Conservation (phyloP, 2,888 invertebrate species). For the Lochmaea capreae region DNA sequence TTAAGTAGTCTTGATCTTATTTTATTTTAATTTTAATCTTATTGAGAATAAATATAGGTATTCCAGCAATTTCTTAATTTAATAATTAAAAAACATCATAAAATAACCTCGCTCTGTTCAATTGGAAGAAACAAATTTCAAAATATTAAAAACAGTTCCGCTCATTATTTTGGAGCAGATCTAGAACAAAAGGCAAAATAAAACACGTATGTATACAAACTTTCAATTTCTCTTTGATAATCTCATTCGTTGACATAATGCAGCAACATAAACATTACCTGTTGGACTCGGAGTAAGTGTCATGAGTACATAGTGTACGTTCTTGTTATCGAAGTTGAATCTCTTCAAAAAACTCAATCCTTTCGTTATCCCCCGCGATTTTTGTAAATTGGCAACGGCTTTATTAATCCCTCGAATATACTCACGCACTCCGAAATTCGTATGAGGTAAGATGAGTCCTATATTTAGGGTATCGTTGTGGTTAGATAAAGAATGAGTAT, state of each 20-base stretch:
- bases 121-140: too few relatives aligned
- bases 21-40: too few relatives aligned
- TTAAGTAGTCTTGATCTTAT: too few relatives aligned
- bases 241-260: background rate
- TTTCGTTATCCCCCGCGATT: constrained; percentile 69
- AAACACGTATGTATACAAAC: too few relatives aligned
- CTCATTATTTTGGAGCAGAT: too few relatives aligned
- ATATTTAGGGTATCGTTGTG: constrained; percentile 64
- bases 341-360: constrained; percentile 72
- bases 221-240: background rate
- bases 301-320: constrained; percentile 76
- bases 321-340: constrained; percentile 72
- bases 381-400: constrained; percentile 72
- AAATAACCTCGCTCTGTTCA: too few relatives aligned
- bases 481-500: constrained; percentile 50
- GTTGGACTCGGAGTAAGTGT: constrained; percentile 80
- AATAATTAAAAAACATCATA: too few relatives aligned
- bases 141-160: too few relatives aligned
- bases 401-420: constrained; percentile 75
- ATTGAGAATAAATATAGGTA: too few relatives aligned
- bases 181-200: too few relatives aligned
- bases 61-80: too few relatives aligned
- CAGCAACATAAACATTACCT: constrained; percentile 67
- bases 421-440: constrained; percentile 74
- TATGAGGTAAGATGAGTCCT: constrained; percentile 73